A percentile compares a stretch with the other conserved stretches of the same genome.
phyloP scores from a whole-genome alignment of 2,888 invertebrate species.

The Sisyra terminalis region DNA sequence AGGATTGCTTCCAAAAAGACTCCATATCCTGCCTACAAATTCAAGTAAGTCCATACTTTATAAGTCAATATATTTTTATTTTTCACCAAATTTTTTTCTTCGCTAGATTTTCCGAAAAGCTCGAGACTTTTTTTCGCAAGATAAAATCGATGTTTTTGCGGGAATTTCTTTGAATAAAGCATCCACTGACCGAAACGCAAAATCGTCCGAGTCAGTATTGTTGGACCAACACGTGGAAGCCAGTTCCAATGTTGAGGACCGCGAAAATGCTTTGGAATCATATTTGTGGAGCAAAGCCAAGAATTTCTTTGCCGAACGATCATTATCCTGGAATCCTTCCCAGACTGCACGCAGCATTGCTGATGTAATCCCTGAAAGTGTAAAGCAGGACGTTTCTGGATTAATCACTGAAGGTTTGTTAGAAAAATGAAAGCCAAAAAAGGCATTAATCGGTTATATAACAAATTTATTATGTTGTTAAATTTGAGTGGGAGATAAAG shows the following conservation, averaged over 20 bases:
- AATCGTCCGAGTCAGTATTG: constrained; percentile 28
- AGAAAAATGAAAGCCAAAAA: not conserved
- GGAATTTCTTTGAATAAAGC: constrained; percentile 31
- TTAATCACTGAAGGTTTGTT: constrained; percentile 35
- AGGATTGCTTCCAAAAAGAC: constrained; percentile 40
- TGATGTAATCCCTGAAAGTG: constrained; percentile 35
- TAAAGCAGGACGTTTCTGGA: constrained; percentile 35
- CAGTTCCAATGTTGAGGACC: constrained; percentile 30
- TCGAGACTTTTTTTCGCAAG: constrained; percentile 38
- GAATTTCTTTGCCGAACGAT: constrained; percentile 38
- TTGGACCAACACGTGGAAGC: constrained; percentile 31
- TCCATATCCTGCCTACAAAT: constrained; percentile 46
- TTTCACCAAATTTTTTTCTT: constrained; percentile 12
- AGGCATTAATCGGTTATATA: not conserved
- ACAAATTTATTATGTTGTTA: not conserved
- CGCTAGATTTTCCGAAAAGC: constrained; percentile 39
- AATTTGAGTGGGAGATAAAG: not conserved
- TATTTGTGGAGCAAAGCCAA: constrained; percentile 34
- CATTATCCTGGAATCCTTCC: constrained; percentile 31
- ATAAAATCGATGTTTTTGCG: constrained; percentile 34
- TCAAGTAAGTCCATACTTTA: constrained; percentile 22
- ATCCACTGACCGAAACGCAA: constrained; percentile 23
- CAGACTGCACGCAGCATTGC: constrained; percentile 29
- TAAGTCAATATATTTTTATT: too few species aligned
- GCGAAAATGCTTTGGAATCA: constrained; percentile 37